Evolutionary conservation across 2,797 vertebrate species (phyloP), one percentile per base, ranked within the genome.

Genomic region (Coranthus polyacanthus): DNA sequence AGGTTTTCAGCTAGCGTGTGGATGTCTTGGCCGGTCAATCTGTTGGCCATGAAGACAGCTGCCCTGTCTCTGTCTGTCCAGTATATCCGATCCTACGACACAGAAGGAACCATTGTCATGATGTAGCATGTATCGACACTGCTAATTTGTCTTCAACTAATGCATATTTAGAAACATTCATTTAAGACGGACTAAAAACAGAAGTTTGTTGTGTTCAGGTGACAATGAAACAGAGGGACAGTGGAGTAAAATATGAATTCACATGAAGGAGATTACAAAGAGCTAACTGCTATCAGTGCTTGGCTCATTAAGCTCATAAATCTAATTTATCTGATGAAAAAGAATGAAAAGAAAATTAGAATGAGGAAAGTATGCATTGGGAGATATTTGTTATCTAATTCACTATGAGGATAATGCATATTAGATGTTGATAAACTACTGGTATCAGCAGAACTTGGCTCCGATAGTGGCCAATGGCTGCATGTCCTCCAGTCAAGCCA

Each of bases 51-150:
- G 93, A 96, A 98, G 76, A 99, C 96, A 0, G 97, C 95, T 37
- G 97, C 96, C 0, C 95, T 96, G 91, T 98, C 96, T 81, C 97
- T 88, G 89, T 99, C 98, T 0, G 98, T 99, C 98, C 98, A 99
- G 93, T 98, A 99, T 62, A 99, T 94, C 44, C 94, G 97, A 89
- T 99, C 98, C 98, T 99, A 77, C 78, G 72, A 82, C 68, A 75
- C 38, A 55, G 5, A 41, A 15, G 38, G 29, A 12, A 12, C 29
- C 1, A 32, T 10, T 9, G 29, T 32, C 9, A 32, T 10, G 29
- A 3, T 32, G 8, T 7, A 32, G 29, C 29, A 32, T 8, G 2
- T 32, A 1, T 32, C 10, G 24, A 5, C 24, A 26, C 4, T 2
- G n/a, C n/a, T n/a, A n/a, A n/a, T n/a, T n/a, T n/a, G n/a, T n/a